A percentile compares a stretch with the other conserved stretches of the same genome.
These are phyloP conservation scores for Lasioglossum oenotherae DNA, from an alignment of 2,888 invertebrate species.

Conservation along the genomic window DNA sequence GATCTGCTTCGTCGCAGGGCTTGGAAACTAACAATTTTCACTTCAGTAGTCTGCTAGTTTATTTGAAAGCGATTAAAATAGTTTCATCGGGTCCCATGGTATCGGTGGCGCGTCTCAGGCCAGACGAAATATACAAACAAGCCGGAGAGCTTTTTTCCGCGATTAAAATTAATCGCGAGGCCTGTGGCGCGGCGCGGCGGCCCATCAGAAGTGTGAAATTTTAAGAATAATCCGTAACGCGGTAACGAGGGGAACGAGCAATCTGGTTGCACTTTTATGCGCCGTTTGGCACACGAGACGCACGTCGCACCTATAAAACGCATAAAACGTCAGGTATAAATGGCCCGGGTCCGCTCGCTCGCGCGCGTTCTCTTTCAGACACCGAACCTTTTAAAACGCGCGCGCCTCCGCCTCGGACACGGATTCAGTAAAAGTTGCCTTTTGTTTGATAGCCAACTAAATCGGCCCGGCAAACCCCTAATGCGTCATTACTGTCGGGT, in stretches of 20 bases:
- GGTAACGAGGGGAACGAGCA: slow-evolving; percentile 70
- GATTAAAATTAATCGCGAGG: slow-evolving; percentile 25
- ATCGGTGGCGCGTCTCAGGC: background rate
- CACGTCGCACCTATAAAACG: slow-evolving; percentile 76
- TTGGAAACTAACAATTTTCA: background rate
- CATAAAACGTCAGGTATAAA: slow-evolving; percentile 76
- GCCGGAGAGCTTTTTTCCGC: background rate
- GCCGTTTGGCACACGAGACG: slow-evolving; percentile 74
- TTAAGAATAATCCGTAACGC: slow-evolving; percentile 66
- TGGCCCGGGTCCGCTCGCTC: slow-evolving; percentile 61
- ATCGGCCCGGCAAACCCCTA: slow-evolving; percentile 84
- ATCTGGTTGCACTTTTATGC: slow-evolving; percentile 74
- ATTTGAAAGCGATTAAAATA: slow-evolving; percentile 6
- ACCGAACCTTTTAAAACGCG: slow-evolving; percentile 75
- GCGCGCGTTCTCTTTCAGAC: slow-evolving; percentile 63
- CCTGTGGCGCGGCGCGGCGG: background rate
- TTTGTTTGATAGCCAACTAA: slow-evolving; percentile 84
- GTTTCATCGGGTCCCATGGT: background rate
- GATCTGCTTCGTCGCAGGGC: too few relatives aligned
- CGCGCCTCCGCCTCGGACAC: slow-evolving; percentile 75
- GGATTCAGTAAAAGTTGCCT: slow-evolving; percentile 84
- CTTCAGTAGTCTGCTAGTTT: background rate
- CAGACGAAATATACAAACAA: background rate
- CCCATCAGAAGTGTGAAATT: slow-evolving; percentile 56
- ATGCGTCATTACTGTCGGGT: slow-evolving; percentile 85